phyloP scores from a whole-genome alignment of 2,888 invertebrate genomes.

The Metacarcinus magister region DNA sequence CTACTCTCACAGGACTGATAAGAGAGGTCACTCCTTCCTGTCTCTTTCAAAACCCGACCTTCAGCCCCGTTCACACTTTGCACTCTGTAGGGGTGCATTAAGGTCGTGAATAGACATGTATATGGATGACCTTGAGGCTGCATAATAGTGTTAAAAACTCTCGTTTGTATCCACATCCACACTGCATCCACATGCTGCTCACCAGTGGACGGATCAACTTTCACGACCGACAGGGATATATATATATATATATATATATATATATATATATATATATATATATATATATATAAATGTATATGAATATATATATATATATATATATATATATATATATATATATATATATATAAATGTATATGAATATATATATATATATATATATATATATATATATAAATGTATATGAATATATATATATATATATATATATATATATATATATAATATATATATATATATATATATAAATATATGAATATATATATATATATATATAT shows the following conservation, averaged over 20 bases:
- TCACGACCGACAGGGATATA: no score
- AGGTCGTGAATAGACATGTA: no score
- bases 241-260: neutral
- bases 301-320: constrained; percentile 42
- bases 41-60: no score
- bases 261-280: constrained; percentile 52
- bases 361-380: constrained; percentile 62
- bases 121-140: no score
- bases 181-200: no score
- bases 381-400: constrained; percentile 44
- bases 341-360: constrained; percentile 54
- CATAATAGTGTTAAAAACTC: no score
- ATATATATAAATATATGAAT: neutral
- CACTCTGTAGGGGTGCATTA: no score
- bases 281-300: neutral
- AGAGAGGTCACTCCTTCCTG: no score
- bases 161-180: no score
- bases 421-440: constrained; percentile 48
- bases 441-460: constrained; percentile 5
- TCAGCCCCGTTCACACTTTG: no score
- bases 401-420: neutral
- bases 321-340: constrained; percentile 54
- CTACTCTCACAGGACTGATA: no score
- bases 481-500: constrained; percentile 32
- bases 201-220: no score